Base-by-base conservation (phyloP, 1,140 invertebrate genomes). In the Caenorhabditis latens region DNA sequence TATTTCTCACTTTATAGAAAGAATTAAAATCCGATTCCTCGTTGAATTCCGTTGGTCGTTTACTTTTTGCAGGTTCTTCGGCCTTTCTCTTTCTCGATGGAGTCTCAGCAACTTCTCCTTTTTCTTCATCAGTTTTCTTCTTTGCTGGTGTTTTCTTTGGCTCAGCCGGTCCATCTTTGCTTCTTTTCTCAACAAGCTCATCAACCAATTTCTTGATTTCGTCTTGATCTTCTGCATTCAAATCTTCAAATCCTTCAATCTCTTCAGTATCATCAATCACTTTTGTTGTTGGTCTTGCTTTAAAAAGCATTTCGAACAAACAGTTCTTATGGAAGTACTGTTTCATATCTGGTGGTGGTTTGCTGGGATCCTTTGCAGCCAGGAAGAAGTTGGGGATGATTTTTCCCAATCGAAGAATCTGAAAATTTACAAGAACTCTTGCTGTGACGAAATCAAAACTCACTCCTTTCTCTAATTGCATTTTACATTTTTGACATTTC, bases 301-400 rank as follows among this genome's bases (percentile, higher is more conserved):
- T 83, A 79, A 79, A 83, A 55, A 86, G 71, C 46, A 65, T 86
- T 42, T 86, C 86, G 57, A 86, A 86, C 9, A 86, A 21, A 16
- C 83, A 88, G n/a, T 88, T 58, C 11, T 42, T 65, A 65, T 88
- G 87, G 40, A 82, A 85, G 53, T 85, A 88, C 50, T 55, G 46
- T 55, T 88, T 88, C 87, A 88, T 88, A 79, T 88, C 87, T 19
- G 87, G 87, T n/a, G 84, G 53, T 43, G 87, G 83, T 48, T 75
- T 75, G 46, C 75, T 65, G 2, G 43, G 40, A 65, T 82, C 85
- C 14, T 87, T 87, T 43, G 87, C 85, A 21, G 83, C 83, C 13
- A 88, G 61, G 24, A 84, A 88, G 46, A 63, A 63, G 55, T 88
- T 88, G 19, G 87, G 87, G 32, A 75, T 82, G 65, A 88, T 85